Evolutionary conservation across 2,888 invertebrate species (phyloP), one percentile per base, ranked within the genome.

Genomic region (Phaedon cochleariae): DNA sequence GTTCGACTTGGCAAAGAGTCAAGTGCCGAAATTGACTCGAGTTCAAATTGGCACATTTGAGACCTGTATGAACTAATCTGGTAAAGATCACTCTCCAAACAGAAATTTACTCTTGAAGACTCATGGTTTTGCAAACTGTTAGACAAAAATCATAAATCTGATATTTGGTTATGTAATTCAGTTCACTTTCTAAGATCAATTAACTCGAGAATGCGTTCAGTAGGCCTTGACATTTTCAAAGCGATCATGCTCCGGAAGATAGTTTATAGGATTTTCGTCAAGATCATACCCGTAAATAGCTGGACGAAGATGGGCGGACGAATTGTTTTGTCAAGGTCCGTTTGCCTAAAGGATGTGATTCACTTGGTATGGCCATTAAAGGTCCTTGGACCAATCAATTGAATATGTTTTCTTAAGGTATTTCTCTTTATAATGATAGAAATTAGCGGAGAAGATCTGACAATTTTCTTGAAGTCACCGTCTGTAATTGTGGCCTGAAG

Each of bases 151-250:
- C n/a, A n/a, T n/a, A n/a, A n/a, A n/a, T n/a, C n/a, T 26, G 15
- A 41, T 15, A n/a, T 15, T 15, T 15, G 41, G 15, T 65, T 65
- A 60, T 55, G 59, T 65, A 65, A 65, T 65, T 53, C 52, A 62
- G 52, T 41, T 41, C 41, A 41, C 41, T 41, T 41, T 41, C 41
- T 10, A 41, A 41, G 49, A 51, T 21, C 45, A 52, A 52, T 41
- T 29, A 41, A 55, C 37, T 45, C 62, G 22, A 34, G 37, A 48
- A 31, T 34, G 34, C 46, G 48, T 46, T 46, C 29, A 51, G 41
- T 59, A 41, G 55, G 17, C 52, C 31, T 49, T 49, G n/a, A 48
- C 49, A 54, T 55, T 55, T 57, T 45, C 57, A 29, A 29, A 57
- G 22, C 29, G 37, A 57, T 20, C 26, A 29, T 57, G 57, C 57